Evolutionary conservation across 1,140 invertebrate species (phyloP).

Genomic region (Babylonia areolata): DNA sequence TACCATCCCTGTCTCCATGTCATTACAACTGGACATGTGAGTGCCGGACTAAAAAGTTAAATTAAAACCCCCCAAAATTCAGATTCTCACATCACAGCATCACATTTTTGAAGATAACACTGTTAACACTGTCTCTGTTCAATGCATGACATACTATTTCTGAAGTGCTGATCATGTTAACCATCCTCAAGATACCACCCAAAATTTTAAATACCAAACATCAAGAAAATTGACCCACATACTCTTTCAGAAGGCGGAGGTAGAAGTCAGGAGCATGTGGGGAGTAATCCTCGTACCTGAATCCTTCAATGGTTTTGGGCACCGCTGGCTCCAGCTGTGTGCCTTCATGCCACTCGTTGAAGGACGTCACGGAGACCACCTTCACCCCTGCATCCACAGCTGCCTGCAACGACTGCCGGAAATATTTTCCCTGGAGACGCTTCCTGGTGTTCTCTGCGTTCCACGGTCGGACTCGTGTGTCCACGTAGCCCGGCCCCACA

Average conservation of each 20-base stretch:
- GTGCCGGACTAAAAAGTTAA: too few species aligned
- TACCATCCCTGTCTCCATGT: too few species aligned
- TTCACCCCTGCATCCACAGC: conserved; percentile 69
- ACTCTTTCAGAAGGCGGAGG: conserved; percentile 66
- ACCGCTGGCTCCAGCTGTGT: conserved; percentile 78
- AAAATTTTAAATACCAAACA: too few species aligned
- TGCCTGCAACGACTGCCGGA: conserved; percentile 70
- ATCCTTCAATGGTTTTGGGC: conserved; percentile 60
- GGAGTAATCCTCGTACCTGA: conserved; percentile 72
- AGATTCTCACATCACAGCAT: too few species aligned
- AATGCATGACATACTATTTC: too few species aligned
- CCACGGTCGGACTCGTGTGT: conserved; percentile 77
- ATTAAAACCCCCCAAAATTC: too few species aligned
- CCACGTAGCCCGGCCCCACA: conserved; percentile 78
- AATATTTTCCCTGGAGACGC: conserved; percentile 76
- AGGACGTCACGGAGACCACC: conserved; percentile 77
- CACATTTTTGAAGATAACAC: too few species aligned
- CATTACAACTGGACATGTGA: too few species aligned
- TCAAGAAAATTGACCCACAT: conserved; percentile 51
- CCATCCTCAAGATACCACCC: too few species aligned
- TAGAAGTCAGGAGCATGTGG: conserved; percentile 69
- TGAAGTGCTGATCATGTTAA: too few species aligned
- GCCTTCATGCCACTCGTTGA: conserved; percentile 80
- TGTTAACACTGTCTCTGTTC: too few species aligned
- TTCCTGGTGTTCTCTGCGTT: conserved; percentile 74